A percentile compares a stretch with the other conserved stretches of the same genome.
Evolutionary conservation across 1,140 invertebrate genomes (phyloP).

Genomic region (Hylaeus volcanicus): DNA sequence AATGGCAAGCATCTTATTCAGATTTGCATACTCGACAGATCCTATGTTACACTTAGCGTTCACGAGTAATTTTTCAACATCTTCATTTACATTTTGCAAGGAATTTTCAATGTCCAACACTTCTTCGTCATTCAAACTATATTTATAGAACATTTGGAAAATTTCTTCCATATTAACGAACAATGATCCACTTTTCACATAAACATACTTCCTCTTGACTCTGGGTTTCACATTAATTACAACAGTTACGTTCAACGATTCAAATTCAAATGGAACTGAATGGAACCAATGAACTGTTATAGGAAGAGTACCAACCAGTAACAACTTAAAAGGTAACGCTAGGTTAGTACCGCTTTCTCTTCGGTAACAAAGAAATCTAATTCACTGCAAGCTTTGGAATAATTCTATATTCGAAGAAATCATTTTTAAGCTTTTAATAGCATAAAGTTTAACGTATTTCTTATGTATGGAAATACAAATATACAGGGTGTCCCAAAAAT

Average conservation of each 20-base stretch:
- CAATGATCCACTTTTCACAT: conserved; percentile 15
- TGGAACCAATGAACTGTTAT: too few species aligned
- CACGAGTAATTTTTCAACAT: conserved; percentile 48
- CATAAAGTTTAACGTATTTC: too few species aligned
- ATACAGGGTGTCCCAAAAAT: too few species aligned
- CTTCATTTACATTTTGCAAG: conserved; percentile 26
- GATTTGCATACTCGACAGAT: conserved; percentile 65
- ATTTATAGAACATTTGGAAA: conserved; percentile 38
- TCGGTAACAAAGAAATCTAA: too few species aligned
- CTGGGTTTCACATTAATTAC: neutral
- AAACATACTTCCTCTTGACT: neutral
- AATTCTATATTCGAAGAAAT: too few species aligned
- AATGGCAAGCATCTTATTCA: conserved; percentile 72
- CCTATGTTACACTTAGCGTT: conserved; percentile 42
- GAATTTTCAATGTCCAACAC: conserved; percentile 13
- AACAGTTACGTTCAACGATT: conserved; percentile 13
- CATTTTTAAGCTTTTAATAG: too few species aligned
- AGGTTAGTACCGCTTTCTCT: neutral
- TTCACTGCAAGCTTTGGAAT: too few species aligned
- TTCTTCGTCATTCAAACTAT: conserved; percentile 21
- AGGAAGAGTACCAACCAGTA: neutral
- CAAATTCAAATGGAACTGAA: conserved; percentile 16
- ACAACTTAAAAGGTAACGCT: neutral
- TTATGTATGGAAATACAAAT: too few species aligned
- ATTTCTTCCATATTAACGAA: conserved; percentile 39